Percentiles rank a stretch among this genome's conserved stretches.
These are phyloP conservation scores for Mizuhopecten yessoensis DNA, from an alignment of 1,140 invertebrate species.

Conservation along the genomic window DNA sequence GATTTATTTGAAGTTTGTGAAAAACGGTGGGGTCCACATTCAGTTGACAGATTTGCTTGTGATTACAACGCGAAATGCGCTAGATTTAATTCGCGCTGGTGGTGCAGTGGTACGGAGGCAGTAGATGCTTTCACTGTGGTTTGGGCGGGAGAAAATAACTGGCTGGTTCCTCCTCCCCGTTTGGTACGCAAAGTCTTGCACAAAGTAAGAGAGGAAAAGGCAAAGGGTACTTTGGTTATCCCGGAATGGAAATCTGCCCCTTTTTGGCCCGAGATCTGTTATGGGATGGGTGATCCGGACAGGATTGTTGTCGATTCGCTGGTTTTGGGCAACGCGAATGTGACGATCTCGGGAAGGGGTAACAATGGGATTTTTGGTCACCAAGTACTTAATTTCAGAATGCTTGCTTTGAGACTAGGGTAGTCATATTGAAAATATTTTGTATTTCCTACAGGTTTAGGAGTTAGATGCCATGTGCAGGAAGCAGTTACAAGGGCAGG, in stretches of 20 bases:
- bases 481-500: neutral
- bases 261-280: slow-evolving; percentile 52
- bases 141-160: slow-evolving; percentile 56
- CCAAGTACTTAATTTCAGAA: neutral
- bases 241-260: slow-evolving; percentile 54
- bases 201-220: slow-evolving; percentile 49
- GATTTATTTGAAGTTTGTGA: neutral
- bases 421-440: neutral
- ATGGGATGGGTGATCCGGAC: neutral
- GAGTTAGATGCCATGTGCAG: neutral
- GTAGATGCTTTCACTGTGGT: slow-evolving; percentile 44
- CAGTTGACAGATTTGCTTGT: slow-evolving; percentile 49
- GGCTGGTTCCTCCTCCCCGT: slow-evolving; percentile 50
- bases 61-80: slow-evolving; percentile 54
- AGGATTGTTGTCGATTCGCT: slow-evolving; percentile 19
- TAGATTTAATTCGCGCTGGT: slow-evolving; percentile 51
- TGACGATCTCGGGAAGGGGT: neutral
- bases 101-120: slow-evolving; percentile 50
- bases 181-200: slow-evolving; percentile 46
- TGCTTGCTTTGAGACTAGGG: slow-evolving; percentile 45
- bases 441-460: neutral
- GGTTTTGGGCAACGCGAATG: neutral
- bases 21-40: slow-evolving; percentile 18
- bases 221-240: slow-evolving; percentile 48
- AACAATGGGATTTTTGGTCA: slow-evolving; percentile 21